A percentile compares a stretch with the other conserved stretches of the same genome.
These are phyloP conservation scores for Mus caroli DNA, from an alignment of 2,797 vertebrate genomes.

Conservation along the genomic window DNA sequence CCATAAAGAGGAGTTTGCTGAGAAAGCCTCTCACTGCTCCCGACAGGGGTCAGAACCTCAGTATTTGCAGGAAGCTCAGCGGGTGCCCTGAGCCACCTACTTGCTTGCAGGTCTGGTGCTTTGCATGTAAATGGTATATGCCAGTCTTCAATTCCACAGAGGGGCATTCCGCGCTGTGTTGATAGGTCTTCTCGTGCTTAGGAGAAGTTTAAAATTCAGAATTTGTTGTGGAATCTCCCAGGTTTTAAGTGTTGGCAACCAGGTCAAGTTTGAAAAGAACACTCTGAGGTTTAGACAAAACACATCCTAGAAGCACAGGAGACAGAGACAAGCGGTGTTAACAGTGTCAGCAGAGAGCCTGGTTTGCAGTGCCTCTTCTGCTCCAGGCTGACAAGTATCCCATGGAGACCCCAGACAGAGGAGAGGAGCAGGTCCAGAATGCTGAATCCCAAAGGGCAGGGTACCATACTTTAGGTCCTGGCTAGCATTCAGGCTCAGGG, in stretches of 20 bases:
- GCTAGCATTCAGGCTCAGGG: not conserved
- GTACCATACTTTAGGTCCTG: too few relatives aligned
- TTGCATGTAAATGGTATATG: not conserved
- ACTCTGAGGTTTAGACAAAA: conserved; percentile 44
- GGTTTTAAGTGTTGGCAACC: conserved; percentile 70
- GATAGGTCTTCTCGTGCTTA: conserved; percentile 39
- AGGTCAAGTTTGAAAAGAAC: conserved; percentile 66
- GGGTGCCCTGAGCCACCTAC: not conserved
- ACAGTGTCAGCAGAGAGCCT: not conserved
- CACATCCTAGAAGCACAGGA: not conserved
- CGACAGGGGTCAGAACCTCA: not conserved
- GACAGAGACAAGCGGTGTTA: fast-evolving
- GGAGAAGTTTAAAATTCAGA: conserved; percentile 67
- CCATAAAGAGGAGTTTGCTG: not conserved
- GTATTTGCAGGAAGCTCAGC: not conserved
- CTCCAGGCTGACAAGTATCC: fast-evolving
- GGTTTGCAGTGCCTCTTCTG: not conserved
- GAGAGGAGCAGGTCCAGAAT: not conserved
- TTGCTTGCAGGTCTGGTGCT: not conserved
- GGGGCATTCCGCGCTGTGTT: not conserved
- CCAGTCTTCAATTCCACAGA: not conserved
- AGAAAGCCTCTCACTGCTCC: not conserved
- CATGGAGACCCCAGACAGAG: fast-evolving
- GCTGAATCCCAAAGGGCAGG: not conserved
- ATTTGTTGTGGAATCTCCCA: conserved; percentile 66